These are phyloP conservation scores for Rafetus swinhoei DNA, from an alignment of 2,113 vertebrate genomes.

Conservation along the genomic window DNA sequence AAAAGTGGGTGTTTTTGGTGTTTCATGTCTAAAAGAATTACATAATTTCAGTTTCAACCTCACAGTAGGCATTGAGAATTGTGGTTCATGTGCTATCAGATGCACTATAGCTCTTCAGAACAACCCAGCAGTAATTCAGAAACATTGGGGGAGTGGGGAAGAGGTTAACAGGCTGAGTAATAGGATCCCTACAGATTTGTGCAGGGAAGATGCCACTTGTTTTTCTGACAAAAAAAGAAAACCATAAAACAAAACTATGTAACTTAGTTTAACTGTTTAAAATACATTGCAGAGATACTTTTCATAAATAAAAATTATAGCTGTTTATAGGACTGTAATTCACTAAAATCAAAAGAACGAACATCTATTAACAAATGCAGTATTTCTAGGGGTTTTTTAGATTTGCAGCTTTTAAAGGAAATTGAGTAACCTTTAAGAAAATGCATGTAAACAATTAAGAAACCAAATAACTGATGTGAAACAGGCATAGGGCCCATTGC, in stretches of 20 bases:
- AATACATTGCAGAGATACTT: constrained; percentile 9
- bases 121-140: constrained; percentile 10
- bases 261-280: constrained; percentile 6
- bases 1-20: not conserved
- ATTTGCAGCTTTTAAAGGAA: not conserved
- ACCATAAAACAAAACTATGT: constrained; percentile 29
- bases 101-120: constrained; percentile 2
- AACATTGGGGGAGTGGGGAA: constrained; percentile 39
- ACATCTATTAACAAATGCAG: not conserved
- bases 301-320: not conserved
- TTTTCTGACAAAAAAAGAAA: not conserved
- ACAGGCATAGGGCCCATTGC: not conserved
- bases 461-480: constrained; percentile 3
- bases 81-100: accelerated
- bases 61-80: accelerated
- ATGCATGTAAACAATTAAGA: constrained; percentile 41
- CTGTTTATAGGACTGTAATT: not conserved
- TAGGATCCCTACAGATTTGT: not conserved
- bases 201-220: not conserved
- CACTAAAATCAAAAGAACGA: not conserved
- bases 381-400: constrained; percentile 15
- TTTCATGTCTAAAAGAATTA: not conserved
- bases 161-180: constrained; percentile 33
- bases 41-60: not conserved
- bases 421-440: constrained; percentile 10